phyloP scores from a whole-genome alignment of 2,888 invertebrate genomes.

The Leptarthrus brevirostris region DNA sequence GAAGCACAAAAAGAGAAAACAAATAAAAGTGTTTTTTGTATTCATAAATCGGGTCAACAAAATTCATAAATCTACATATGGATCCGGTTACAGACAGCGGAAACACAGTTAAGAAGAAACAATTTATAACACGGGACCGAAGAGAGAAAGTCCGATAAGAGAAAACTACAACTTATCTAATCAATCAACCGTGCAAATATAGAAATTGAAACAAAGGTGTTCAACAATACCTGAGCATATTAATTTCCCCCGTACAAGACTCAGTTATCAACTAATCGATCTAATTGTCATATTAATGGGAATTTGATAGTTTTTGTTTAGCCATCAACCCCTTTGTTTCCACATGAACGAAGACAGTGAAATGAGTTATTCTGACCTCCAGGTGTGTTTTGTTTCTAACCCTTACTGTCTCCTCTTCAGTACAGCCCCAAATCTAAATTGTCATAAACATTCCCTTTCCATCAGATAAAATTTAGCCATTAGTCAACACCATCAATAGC shows the following conservation, averaged over 20 bases:
- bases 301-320: slow-evolving; percentile 24
- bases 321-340: slow-evolving; percentile 3
- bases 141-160: too few relatives aligned
- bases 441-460: slow-evolving; percentile 8
- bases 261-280: slow-evolving; percentile 4
- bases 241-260: not conserved
- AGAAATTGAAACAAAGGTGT: slow-evolving; percentile 14
- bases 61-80: too few relatives aligned
- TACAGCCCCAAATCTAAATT: slow-evolving; percentile 5
- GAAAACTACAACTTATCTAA: not conserved
- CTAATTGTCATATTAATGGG: slow-evolving; percentile 26
- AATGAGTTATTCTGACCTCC: not conserved
- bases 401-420: not conserved
- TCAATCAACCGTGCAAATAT: slow-evolving; percentile 7
- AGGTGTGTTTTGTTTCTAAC: slow-evolving; percentile 1
- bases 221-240: not conserved
- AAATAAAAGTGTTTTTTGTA: too few relatives aligned
- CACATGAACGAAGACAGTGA: slow-evolving; percentile 4
- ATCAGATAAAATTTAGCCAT: slow-evolving; percentile 40
- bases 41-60: too few relatives aligned
- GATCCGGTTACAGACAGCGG: too few relatives aligned
- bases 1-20: too few relatives aligned
- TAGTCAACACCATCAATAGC: slow-evolving; percentile 40
- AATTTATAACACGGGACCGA: too few relatives aligned
- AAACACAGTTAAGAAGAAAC: too few relatives aligned